Base-by-base conservation (phyloP, 2,113 vertebrate genomes). In the Pygoscelis adeliae region DNA sequence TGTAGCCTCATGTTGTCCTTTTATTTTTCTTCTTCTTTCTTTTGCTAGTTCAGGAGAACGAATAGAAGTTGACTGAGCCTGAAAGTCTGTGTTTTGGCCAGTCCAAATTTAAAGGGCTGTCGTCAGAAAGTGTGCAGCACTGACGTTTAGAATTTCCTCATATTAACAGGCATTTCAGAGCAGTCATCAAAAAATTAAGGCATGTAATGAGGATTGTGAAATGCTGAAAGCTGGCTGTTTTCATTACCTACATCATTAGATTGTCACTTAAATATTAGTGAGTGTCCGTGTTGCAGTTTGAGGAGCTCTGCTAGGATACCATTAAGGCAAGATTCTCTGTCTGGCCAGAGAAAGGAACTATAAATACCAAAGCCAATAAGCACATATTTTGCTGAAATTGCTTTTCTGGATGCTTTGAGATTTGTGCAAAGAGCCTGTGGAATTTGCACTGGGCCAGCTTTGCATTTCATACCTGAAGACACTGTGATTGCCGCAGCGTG, bases 401-500 rank as follows among this genome's bases (percentile, higher is more conserved):
- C 49, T 89, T 87, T 81, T 34, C 76, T 67, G 58, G 50, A 9
- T 19, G 76, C 12, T 56, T 11, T 83, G 59, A n/a, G 62, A 10
- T 40, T 13, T n/a, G 58, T 32, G 72, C 4, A 5, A 17, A 29
- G 40, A 55, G 38, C 44, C 49, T 2, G 0, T 49, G 67, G 70
- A 10, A 9, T n/a, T 3, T n/a, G 38, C 40, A 3, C 13, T 0
- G 25, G 62, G 15, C 15, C 66, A 69, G 16, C 21, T 80, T 58
- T 62, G 77, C 29, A 69, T 55, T 77, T n/a, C 18, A 1, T 40
- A 34, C 72, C 72, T 32, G 52, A 17, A 38, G 83, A 20, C 2
- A 2, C 49, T 4, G 9, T 1, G 30, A 20, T 52, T 56, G 32
- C 52, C 4, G 22, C 25, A 25, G 38, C 1, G 2, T 34, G 32